Evolutionary conservation across 2,888 invertebrate species (phyloP).

Genomic region (Cerastis rubricosa): DNA sequence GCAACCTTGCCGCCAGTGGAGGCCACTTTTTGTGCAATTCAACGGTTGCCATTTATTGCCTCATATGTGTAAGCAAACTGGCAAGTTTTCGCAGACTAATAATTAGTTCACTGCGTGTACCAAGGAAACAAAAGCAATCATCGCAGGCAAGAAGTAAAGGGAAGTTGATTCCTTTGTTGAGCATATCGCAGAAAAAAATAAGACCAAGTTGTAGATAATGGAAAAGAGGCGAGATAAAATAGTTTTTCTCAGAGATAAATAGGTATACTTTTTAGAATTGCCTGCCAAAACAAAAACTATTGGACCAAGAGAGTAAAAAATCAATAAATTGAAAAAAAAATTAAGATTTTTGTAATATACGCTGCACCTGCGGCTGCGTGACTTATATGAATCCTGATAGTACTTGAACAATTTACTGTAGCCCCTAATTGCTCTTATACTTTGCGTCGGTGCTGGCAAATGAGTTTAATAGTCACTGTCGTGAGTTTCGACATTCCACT

Average conservation of each 20-base stretch:
- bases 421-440: slow-evolving; percentile 3
- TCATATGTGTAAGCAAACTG: slow-evolving; percentile 49
- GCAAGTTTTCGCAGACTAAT: slow-evolving; percentile 25
- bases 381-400: slow-evolving; percentile 1
- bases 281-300: not conserved
- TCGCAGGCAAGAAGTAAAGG: not conserved
- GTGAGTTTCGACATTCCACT: slow-evolving; percentile 26
- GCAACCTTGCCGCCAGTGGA: slow-evolving; percentile 80
- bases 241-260: not conserved
- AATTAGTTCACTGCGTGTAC: slow-evolving; percentile 26
- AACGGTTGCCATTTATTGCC: slow-evolving; percentile 42
- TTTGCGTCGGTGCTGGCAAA: not conserved
- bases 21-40: slow-evolving; percentile 79
- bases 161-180: slow-evolving; percentile 12
- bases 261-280: not conserved
- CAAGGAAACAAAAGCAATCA: slow-evolving; percentile 11
- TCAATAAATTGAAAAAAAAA: not conserved
- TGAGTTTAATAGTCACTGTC: slow-evolving; percentile 11
- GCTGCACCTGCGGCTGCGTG: not conserved
- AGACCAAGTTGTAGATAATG: not conserved
- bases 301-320: not conserved
- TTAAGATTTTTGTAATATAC: not conserved
- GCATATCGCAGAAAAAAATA: not conserved
- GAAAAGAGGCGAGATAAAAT: not conserved
- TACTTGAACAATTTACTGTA: slow-evolving; percentile 2